Conservation (phyloP, 2,797 vertebrate species). For the Phylloscopus collybita region DNA sequence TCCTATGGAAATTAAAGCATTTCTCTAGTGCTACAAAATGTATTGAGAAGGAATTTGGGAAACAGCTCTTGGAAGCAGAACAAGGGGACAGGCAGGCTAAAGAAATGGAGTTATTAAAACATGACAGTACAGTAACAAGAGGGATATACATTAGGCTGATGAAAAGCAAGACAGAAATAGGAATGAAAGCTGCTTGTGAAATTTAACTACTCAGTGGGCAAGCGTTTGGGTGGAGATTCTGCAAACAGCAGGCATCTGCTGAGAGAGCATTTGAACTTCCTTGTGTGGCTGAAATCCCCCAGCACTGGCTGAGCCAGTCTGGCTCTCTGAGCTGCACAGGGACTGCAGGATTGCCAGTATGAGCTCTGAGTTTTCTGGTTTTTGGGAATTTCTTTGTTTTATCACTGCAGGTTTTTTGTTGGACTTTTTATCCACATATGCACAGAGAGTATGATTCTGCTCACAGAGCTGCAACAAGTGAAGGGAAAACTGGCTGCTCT, state of each 20-base stretch:
- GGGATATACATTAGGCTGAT: not conserved
- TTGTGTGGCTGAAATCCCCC: not conserved
- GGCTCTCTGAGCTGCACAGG: not conserved
- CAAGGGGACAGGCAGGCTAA: not conserved
- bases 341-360: not conserved
- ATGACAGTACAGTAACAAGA: not conserved
- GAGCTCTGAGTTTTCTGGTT: not conserved
- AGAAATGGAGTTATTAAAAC: slow-evolving; percentile 31
- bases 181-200: not conserved
- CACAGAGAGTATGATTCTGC: not conserved
- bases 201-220: not conserved
- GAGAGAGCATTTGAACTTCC: not conserved
- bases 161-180: slow-evolving; percentile 4
- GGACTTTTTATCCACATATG: fast-evolving
- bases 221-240: not conserved
- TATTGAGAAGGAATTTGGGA: slow-evolving; percentile 5
- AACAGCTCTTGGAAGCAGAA: not conserved
- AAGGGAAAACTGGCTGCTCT: not conserved
- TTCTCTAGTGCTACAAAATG: not conserved
- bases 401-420: not conserved
- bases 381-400: not conserved
- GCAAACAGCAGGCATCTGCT: not conserved
- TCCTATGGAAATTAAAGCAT: not conserved
- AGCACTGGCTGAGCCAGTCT: not conserved
- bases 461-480: not conserved